Evolutionary conservation across 2,113 vertebrate genomes (phyloP).

Genomic region (Kryptolebias marmoratus): DNA sequence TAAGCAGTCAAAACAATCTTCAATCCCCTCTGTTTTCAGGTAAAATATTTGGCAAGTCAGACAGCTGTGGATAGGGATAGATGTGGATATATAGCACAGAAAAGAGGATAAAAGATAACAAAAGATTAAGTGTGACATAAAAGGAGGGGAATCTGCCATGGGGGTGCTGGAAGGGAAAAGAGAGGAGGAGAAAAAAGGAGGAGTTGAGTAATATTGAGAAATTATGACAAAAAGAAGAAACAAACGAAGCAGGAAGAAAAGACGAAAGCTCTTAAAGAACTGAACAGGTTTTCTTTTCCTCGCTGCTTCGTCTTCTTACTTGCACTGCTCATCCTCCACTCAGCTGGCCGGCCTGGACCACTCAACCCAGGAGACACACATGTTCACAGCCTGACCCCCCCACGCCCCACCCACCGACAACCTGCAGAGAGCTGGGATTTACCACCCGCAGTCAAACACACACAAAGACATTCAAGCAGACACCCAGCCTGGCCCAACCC

Average conservation of each 20-base stretch:
- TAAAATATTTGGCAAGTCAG: background rate
- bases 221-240: slow-evolving; percentile 26
- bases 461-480: slow-evolving; percentile 45
- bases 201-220: background rate
- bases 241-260: slow-evolving; percentile 18
- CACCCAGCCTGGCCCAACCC: slow-evolving; percentile 45
- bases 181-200: background rate
- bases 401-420: slow-evolving; percentile 33
- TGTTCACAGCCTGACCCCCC: slow-evolving; percentile 69
- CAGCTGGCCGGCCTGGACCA: slow-evolving; percentile 61
- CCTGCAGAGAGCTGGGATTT: slow-evolving; percentile 60
- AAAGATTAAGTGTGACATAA: slow-evolving; percentile 53
- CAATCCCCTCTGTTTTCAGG: background rate
- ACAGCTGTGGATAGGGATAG: slow-evolving; percentile 11
- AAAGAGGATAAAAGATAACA: slow-evolving; percentile 39
- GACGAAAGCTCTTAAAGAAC: slow-evolving; percentile 64
- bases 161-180: slow-evolving; percentile 4
- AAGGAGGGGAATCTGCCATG: slow-evolving; percentile 27
- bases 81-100: slow-evolving; percentile 27
- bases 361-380: slow-evolving; percentile 19
- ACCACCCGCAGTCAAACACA: slow-evolving; percentile 64
- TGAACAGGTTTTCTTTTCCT: slow-evolving; percentile 21
- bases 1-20: background rate
- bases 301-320: slow-evolving; percentile 4
- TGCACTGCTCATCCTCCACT: slow-evolving; percentile 24